Conservation (phyloP, 2,797 vertebrate species). For the Pogonophryne albipinna region DNA sequence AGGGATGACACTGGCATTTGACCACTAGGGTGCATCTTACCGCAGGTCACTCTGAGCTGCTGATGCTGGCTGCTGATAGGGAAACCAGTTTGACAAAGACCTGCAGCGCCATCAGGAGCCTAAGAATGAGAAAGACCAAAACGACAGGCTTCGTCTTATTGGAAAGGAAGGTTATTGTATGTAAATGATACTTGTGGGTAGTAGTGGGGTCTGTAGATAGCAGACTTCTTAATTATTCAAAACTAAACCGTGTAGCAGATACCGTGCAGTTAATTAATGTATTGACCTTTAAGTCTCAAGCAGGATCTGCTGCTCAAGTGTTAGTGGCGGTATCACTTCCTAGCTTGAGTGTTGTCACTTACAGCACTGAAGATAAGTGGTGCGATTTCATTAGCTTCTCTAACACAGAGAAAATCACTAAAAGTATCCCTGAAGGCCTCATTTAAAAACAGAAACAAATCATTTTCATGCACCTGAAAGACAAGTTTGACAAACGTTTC, state of each 20-base stretch:
- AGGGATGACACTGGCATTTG: not conserved
- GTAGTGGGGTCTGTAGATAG: not conserved
- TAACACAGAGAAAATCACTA: not conserved
- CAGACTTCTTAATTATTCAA: slow-evolving; percentile 26
- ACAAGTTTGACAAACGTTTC: not conserved
- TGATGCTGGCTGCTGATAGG: slow-evolving; percentile 44
- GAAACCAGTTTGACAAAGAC: slow-evolving; percentile 27
- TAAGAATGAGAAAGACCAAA: slow-evolving; percentile 7
- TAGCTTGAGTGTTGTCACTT: not conserved
- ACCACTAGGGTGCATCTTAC: slow-evolving; percentile 36
- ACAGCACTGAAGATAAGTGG: not conserved
- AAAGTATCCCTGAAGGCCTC: not conserved
- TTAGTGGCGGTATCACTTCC: slow-evolving; percentile 4
- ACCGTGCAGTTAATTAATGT: slow-evolving; percentile 8
- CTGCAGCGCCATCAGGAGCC: slow-evolving; percentile 52
- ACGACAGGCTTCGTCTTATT: not conserved
- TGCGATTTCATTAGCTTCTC: not conserved
- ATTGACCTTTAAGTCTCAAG: slow-evolving; percentile 3
- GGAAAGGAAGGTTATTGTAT: not conserved
- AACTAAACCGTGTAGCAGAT: not conserved
- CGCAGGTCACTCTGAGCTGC: slow-evolving; percentile 37
- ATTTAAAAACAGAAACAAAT: not conserved
- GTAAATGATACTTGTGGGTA: not conserved
- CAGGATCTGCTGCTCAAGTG: not conserved
- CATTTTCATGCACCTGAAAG: not conserved